A percentile compares a stretch with the other conserved stretches of the same genome.
Evolutionary conservation across 2,113 vertebrate genomes (phyloP).

Genomic region (Chrysemys picta): DNA sequence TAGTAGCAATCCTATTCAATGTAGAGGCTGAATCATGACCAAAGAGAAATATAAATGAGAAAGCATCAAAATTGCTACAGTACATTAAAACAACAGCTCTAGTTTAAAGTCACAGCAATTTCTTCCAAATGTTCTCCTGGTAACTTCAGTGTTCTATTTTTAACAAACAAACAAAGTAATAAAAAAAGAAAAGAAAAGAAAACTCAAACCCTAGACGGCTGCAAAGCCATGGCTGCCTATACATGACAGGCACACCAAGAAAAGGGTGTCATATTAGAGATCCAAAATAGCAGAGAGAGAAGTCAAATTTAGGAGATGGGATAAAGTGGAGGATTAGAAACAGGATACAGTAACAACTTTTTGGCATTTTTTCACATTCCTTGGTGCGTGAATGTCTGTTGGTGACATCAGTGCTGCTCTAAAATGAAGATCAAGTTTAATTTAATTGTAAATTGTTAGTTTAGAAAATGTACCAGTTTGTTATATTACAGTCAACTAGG

Average conservation of each 20-base stretch:
- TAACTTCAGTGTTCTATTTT: slow-evolving; percentile 63
- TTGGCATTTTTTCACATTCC: slow-evolving; percentile 56
- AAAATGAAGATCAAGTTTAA: background rate
- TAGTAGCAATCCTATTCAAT: background rate
- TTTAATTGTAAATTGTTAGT: background rate
- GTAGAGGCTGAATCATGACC: background rate
- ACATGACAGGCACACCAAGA: slow-evolving; percentile 64
- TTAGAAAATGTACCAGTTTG: background rate
- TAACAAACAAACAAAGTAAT: slow-evolving; percentile 42
- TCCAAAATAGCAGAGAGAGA: slow-evolving; percentile 71
- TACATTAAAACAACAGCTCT: background rate
- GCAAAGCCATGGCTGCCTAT: slow-evolving; percentile 74
- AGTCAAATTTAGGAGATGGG: slow-evolving; percentile 48
- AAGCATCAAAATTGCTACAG: slow-evolving; percentile 23
- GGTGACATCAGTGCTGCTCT: slow-evolving; percentile 7
- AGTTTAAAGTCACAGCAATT: background rate
- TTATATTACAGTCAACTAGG: background rate
- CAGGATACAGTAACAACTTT: slow-evolving; percentile 12
- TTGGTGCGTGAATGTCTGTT: background rate
- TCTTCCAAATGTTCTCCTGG: slow-evolving; percentile 23
- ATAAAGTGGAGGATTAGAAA: slow-evolving; percentile 62
- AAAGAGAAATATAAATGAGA: background rate
- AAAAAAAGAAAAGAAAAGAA: slow-evolving; percentile 57
- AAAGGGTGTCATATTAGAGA: slow-evolving; percentile 61
- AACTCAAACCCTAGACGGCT: slow-evolving; percentile 56